Base-by-base conservation (phyloP, 35 echinoderm and acorn worm genomes). In the Eucidaris tribuloides region DNA sequence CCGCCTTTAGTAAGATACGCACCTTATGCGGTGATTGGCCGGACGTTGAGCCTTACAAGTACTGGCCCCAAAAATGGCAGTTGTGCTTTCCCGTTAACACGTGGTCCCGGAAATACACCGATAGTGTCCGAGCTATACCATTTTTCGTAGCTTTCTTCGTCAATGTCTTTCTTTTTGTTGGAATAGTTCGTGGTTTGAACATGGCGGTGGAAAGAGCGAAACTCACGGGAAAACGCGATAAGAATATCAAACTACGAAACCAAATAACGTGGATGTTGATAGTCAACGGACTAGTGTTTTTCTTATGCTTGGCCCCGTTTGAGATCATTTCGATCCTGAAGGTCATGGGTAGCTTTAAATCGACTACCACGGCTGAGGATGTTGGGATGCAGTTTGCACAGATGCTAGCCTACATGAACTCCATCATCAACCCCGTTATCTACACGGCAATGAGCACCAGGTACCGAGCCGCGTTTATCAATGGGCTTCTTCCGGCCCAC, bases 241-340 rank as follows among this genome's bases (percentile, higher is more conserved):
- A 88, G 13, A 96, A 90, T 50, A 80, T 83, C 52, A 84, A 82
- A 50, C 36, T 89, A 41, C 80, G 92, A 48, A 94, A 94, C 76
- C 86, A 94, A 52, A 94, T 94, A 56, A 87, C 86, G n/a, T 89
- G 86, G 86, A 94, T 94, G 92, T 79, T 94, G 19, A 85, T 94
- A 4, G 86, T 89, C 17, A 94, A 83, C 25, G 86, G 92, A 2
- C 61, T 94, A 17, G 64, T 90, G 45, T 94, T 94, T 64, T 94
- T 89, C 37, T 29, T 74, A 3, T 85, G 89, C 36, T 76, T 94
- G 2, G 82, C 70, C 20, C 91, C 91, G 1, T 83, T 55, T 35
- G 91, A 94, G 58, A 79, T 89, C 54, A 45, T 58, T 3, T 89
- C 86, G 17, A 77, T 89, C 5, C 27, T 94, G 3, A 89, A 79